Conservation (phyloP, 2,113 vertebrate species). For the Dipodomys ordii region DNA sequence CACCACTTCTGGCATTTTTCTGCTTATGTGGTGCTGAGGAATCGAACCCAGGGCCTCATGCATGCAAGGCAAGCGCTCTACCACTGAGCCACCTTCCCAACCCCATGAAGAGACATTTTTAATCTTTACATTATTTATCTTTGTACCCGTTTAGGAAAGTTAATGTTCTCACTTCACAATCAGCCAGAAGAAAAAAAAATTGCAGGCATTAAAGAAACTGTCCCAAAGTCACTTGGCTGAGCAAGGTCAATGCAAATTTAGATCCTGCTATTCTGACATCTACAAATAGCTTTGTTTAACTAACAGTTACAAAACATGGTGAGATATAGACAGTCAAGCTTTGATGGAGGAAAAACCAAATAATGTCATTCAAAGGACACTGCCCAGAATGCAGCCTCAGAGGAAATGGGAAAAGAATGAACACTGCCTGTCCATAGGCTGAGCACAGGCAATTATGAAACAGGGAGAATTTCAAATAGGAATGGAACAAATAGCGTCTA, state of each 20-base stretch:
- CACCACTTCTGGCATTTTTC: too few species aligned
- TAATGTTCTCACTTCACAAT: neutral
- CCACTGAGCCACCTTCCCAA: too few species aligned
- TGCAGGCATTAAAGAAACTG: neutral
- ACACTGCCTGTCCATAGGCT: too few species aligned
- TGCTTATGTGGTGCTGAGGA: too few species aligned
- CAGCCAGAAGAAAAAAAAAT: neutral
- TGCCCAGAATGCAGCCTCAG: too few species aligned
- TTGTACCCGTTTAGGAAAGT: neutral
- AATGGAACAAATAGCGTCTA: neutral
- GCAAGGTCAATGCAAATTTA: neutral
- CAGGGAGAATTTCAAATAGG: too few species aligned
- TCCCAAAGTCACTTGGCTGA: neutral
- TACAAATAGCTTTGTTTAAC: neutral
- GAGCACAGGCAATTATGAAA: neutral
- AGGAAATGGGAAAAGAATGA: neutral
- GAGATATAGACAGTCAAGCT: neutral
- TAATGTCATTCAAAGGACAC: neutral
- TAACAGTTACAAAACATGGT: neutral
- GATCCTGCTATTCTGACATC: neutral
- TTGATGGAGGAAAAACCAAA: neutral
- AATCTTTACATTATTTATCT: neutral
- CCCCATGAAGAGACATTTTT: neutral
- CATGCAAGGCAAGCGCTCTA: too few species aligned
- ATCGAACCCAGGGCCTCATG: too few species aligned